These are phyloP conservation scores for Philopotamus ludificatus DNA, from an alignment of 1,140 invertebrate species.

Conservation along the genomic window DNA sequence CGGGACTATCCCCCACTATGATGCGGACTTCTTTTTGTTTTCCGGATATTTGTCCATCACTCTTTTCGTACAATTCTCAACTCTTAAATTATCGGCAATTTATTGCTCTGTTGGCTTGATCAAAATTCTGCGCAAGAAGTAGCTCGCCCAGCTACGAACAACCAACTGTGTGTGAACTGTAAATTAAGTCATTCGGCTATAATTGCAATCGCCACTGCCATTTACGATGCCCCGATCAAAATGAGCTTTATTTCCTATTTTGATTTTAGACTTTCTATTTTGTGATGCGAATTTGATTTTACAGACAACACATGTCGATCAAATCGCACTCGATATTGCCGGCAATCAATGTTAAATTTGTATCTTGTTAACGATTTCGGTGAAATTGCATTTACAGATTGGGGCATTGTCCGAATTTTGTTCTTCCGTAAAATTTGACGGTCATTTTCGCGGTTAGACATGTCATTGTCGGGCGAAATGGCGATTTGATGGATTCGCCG, in stretches of 20 bases:
- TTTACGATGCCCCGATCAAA: not conserved
- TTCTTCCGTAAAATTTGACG: not conserved
- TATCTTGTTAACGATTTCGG: not conserved
- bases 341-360: not conserved
- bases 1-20: not conserved
- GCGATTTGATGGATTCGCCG: not conserved
- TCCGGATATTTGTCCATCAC: not conserved
- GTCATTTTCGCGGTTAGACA: not conserved
- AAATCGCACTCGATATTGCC: not conserved
- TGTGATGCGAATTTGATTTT: not conserved
- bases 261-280: not conserved
- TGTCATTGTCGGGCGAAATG: not conserved
- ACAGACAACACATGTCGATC: not conserved
- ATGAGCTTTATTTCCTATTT: not conserved
- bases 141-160: not conserved
- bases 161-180: constrained; percentile 5
- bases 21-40: not conserved
- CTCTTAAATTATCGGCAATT: not conserved
- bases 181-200: not conserved
- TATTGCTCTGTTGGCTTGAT: constrained; percentile 7
- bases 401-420: not conserved
- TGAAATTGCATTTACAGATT: not conserved
- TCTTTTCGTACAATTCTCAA: not conserved
- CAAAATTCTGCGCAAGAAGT: not conserved
- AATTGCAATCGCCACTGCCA: not conserved